Conservation (phyloP, 2,797 vertebrate genomes). For the Parauchenoglanis punctatus region DNA sequence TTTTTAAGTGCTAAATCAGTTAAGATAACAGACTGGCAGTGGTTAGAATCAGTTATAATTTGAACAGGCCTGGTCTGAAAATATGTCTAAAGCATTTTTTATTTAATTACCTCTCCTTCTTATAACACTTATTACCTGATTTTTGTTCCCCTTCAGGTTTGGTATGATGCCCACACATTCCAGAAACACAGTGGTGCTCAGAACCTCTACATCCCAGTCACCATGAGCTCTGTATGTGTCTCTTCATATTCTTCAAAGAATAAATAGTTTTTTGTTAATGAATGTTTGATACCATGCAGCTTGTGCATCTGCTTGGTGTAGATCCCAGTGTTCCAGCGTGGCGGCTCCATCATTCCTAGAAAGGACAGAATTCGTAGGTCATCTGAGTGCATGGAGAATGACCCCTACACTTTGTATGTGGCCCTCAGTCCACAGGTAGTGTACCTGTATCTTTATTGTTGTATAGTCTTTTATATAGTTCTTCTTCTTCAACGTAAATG, state of each 20-base stretch:
- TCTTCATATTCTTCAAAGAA: background rate
- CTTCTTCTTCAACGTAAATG: background rate
- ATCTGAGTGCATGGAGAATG: constrained; percentile 84
- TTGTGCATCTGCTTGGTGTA: constrained; percentile 56
- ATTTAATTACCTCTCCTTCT: background rate
- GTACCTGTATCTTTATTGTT: background rate
- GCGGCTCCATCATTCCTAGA: constrained; percentile 86
- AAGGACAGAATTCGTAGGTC: constrained; percentile 86
- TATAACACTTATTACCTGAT: background rate
- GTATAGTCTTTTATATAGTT: background rate
- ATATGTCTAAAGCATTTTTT: background rate
- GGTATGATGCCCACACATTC: constrained; percentile 86
- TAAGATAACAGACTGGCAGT: background rate
- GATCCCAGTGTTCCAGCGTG: constrained; percentile 90
- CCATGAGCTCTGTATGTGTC: constrained; percentile 82
- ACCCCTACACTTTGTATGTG: constrained; percentile 87
- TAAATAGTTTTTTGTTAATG: background rate
- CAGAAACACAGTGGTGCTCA: constrained; percentile 88
- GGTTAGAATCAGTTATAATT: background rate
- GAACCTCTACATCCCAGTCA: constrained; percentile 87
- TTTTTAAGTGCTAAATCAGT: background rate
- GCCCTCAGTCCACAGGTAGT: constrained; percentile 82
- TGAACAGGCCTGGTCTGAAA: background rate
- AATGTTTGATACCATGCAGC: background rate
- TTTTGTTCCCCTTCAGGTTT: constrained; percentile 74